These are phyloP conservation scores for Netelia inedita DNA, from an alignment of 2,888 invertebrate species.

Conservation along the genomic window DNA sequence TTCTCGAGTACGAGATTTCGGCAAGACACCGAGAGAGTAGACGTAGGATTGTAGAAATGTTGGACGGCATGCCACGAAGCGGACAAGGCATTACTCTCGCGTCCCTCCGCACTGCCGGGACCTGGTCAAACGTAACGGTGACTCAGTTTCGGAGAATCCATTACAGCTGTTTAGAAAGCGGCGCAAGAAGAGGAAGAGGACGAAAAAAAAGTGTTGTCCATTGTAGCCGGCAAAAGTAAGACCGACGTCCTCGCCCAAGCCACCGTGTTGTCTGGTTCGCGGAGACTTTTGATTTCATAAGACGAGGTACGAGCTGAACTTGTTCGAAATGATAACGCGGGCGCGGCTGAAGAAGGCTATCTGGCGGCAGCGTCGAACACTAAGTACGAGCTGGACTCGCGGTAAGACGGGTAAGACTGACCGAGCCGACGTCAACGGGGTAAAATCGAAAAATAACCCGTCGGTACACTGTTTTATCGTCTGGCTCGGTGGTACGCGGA, in stretches of 20 bases:
- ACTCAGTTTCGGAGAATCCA: constrained; percentile 74
- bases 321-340: neutral
- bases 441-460: neutral
- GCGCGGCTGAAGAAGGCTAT: neutral
- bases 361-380: neutral
- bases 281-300: constrained; percentile 62
- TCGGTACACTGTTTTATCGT: too few species aligned
- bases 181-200: constrained; percentile 60
- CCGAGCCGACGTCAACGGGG: neutral
- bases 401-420: neutral
- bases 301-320: constrained; percentile 20
- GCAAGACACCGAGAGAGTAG: constrained; percentile 38
- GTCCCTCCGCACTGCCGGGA: constrained; percentile 14
- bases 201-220: constrained; percentile 50
- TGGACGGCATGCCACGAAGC: neutral
- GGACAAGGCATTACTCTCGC: constrained; percentile 13
- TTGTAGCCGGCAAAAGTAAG: constrained; percentile 60
- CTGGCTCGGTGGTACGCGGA: neutral
- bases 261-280: constrained; percentile 62
- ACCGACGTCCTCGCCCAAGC: constrained; percentile 46
- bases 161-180: constrained; percentile 72
- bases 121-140: constrained; percentile 70
- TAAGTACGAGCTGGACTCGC: neutral
- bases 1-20: constrained; percentile 52
- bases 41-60: neutral